Evolutionary conservation across 2,888 invertebrate genomes (phyloP), one percentile per base, ranked within the genome.

Genomic region (Drosophila tripunctata): DNA sequence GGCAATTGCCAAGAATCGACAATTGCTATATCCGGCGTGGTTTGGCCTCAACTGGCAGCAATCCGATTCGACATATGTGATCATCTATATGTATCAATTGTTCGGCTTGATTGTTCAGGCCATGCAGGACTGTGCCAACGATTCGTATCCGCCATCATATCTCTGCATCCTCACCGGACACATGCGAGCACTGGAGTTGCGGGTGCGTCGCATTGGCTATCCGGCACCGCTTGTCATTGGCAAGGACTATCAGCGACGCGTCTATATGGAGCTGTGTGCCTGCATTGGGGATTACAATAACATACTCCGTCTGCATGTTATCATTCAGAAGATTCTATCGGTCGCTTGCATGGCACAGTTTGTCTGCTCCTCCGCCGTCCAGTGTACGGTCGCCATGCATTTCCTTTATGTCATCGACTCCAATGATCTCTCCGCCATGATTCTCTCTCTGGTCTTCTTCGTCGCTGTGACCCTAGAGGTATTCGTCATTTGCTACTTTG

Each of bases 401-500:
- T 88, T 92, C 77, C 76, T 93, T 86, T 50, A 92, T 90, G 92
- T 72, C 88, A 36, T 91, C 80, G 78, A 83, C 83, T 73, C 78
- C 10, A 61, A 83, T 4, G 84, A 90, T 35, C 66, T 79, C 10
- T 78, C 79, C 0, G 82, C 87, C 6, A 75, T 89, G 57, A 70
- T 85, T n/a, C 41, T 90, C 0, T 89, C 90, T 4, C 48, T 84
- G 3, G 84, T 90, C 3, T 90, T 90, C 66, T 90, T 93, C 90
- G 78, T 92, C 12, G 92, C 93, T 0, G 93, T 93, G 89, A 87
- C 93, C 35, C 89, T 93, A 0, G 93, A 93, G 75, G 90, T 93
- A 27, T 92, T 92, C 43, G 84, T 93, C 2, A 92, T 93, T 58
- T 93, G 93, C 78, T 93, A 92, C 91, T 93, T 92, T 52, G 93